Percentiles rank a stretch among this genome's conserved stretches.
Conservation (phyloP, 2,797 vertebrate genomes). For the Girardinus metallicus region DNA sequence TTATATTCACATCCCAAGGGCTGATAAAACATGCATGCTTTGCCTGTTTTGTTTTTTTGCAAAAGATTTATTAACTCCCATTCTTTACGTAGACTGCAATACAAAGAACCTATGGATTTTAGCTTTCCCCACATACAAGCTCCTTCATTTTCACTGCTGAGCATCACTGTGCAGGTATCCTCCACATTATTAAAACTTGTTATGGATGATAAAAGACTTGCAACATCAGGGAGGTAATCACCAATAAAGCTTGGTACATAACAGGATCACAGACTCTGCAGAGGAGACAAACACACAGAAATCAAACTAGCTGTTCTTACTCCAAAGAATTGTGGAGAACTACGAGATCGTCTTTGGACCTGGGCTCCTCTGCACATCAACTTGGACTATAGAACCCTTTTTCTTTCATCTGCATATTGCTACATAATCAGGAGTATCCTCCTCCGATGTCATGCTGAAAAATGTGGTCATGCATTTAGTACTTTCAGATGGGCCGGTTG, state of each 20-base stretch:
- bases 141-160: conserved; percentile 18
- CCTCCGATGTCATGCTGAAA: conserved; percentile 19
- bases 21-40: conserved; percentile 50
- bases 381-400: not conserved
- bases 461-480: conserved; percentile 34
- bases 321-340: conserved; percentile 2
- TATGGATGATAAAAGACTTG: conserved; percentile 43
- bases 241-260: conserved; percentile 28
- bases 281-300: conserved; percentile 29
- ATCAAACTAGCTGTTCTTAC: conserved; percentile 6
- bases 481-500: not conserved
- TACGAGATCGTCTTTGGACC: not conserved
- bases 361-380: not conserved
- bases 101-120: conserved; percentile 36
- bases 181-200: conserved; percentile 42
- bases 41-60: conserved; percentile 29
- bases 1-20: conserved; percentile 12
- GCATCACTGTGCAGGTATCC: conserved; percentile 13
- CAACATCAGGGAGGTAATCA: conserved; percentile 42
- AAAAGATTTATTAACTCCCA: conserved; percentile 48
- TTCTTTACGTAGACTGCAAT: conserved; percentile 18
- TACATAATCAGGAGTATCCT: not conserved
- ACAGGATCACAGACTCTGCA: conserved; percentile 17
- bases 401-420: not conserved
- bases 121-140: not conserved